These are phyloP conservation scores for Urocynchramus pylzowi DNA, from an alignment of 2,113 vertebrate species.

Conservation along the genomic window DNA sequence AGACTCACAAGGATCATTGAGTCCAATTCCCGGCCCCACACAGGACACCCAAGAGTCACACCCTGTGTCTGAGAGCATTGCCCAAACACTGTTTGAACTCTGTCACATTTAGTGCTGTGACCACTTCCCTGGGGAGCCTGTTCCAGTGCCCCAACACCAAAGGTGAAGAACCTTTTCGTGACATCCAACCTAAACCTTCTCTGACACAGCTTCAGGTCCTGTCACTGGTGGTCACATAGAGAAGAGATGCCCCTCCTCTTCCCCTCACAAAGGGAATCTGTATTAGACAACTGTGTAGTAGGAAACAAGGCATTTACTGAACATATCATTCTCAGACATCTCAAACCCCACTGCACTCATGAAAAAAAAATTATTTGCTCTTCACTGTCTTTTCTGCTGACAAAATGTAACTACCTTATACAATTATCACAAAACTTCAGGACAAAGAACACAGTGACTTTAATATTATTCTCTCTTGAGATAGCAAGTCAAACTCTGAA, in stretches of 20 bases:
- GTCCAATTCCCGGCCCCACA: background rate
- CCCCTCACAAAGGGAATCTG: background rate
- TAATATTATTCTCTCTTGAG: background rate
- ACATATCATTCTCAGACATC: background rate
- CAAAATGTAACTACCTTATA: background rate
- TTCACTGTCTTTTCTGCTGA: background rate
- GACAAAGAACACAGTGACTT: background rate
- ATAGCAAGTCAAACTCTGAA: background rate
- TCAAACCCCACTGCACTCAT: background rate
- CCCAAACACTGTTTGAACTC: accelerated
- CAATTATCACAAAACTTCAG: background rate
- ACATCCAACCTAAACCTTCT: background rate
- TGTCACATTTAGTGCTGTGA: background rate
- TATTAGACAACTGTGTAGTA: background rate
- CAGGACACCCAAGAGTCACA: background rate
- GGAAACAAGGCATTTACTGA: background rate
- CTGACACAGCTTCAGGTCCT: background rate
- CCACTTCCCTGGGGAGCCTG: background rate
- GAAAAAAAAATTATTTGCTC: background rate
- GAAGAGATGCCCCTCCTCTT: background rate
- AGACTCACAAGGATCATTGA: accelerated
- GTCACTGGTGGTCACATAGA: background rate
- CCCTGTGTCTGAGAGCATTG: background rate
- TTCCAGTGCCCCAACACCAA: background rate
- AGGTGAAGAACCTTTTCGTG: background rate